These are phyloP conservation scores for Meleagris gallopavo DNA, from an alignment of 2,113 vertebrate genomes.

Conservation along the genomic window DNA sequence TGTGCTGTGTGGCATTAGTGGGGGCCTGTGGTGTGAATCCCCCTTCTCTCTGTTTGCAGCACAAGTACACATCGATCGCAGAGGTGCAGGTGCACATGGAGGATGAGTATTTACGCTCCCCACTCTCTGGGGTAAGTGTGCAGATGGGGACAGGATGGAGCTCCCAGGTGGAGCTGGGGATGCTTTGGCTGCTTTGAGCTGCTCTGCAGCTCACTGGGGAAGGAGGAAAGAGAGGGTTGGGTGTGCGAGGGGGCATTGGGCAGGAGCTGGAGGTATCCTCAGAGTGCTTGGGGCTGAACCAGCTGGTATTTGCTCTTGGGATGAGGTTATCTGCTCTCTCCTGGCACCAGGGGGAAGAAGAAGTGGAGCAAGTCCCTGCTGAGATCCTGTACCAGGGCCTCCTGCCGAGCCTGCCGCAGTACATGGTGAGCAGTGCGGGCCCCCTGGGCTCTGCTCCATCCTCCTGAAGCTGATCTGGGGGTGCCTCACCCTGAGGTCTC, in stretches of 20 bases:
- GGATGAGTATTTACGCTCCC: conserved; percentile 93
- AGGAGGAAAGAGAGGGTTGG: not conserved
- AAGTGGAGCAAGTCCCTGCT: conserved; percentile 90
- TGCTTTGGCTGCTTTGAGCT: not conserved
- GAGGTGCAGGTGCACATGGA: conserved; percentile 95
- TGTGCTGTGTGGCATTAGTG: accelerated
- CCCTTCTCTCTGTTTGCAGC: conserved; percentile 75
- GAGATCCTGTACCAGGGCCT: conserved; percentile 97
- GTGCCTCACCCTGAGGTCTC: not conserved
- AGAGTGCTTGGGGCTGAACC: not conserved
- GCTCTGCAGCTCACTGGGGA: not conserved
- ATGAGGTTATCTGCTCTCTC: not conserved
- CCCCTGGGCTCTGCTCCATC: not conserved
- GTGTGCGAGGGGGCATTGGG: not conserved
- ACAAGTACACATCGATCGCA: conserved; percentile 95
- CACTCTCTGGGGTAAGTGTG: conserved; percentile 90
- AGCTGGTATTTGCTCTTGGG: not conserved
- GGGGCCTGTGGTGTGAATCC: accelerated
- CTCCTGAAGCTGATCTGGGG: not conserved
- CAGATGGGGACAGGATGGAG: not conserved
- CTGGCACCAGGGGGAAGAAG: conserved; percentile 90
- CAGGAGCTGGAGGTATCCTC: not conserved
- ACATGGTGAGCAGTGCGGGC: conserved; percentile 86
- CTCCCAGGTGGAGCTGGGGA: not conserved
- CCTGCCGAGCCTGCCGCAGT: conserved; percentile 95